Conservation (phyloP, 2,113 vertebrate genomes). For the Motacilla tschutschensis region DNA sequence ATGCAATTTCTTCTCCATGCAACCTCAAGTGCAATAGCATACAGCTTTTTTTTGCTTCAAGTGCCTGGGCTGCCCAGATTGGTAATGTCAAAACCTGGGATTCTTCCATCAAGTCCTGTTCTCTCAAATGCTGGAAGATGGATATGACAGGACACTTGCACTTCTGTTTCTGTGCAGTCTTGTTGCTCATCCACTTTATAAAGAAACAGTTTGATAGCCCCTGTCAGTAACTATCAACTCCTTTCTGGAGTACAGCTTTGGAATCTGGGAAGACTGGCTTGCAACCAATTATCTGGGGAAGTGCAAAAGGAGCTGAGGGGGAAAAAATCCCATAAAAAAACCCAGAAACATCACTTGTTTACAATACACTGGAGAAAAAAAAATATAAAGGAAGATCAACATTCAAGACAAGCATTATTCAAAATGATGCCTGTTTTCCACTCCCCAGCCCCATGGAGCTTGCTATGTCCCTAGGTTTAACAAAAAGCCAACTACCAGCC, state of each 20-base stretch:
- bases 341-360: background rate
- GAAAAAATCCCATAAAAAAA: background rate
- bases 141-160: slow-evolving; percentile 23
- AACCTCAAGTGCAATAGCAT: background rate
- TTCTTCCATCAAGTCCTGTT: background rate
- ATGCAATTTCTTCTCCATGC: background rate
- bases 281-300: background rate
- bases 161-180: background rate
- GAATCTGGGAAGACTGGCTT: background rate
- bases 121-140: background rate
- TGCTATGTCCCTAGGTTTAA: background rate
- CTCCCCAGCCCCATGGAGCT: background rate
- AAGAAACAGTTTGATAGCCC: background rate
- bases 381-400: background rate
- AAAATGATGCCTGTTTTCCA: background rate
- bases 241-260: background rate
- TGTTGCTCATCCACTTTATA: background rate
- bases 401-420: background rate
- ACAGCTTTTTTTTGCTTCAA: background rate
- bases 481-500: background rate
- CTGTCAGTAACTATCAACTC: background rate
- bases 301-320: background rate
- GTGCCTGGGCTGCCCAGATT: background rate
- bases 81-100: background rate
- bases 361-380: background rate